A percentile compares a stretch with the other conserved stretches of the same genome.
phyloP scores from a whole-genome alignment of 2,797 vertebrate species.

The Gallinago nigripennis region DNA sequence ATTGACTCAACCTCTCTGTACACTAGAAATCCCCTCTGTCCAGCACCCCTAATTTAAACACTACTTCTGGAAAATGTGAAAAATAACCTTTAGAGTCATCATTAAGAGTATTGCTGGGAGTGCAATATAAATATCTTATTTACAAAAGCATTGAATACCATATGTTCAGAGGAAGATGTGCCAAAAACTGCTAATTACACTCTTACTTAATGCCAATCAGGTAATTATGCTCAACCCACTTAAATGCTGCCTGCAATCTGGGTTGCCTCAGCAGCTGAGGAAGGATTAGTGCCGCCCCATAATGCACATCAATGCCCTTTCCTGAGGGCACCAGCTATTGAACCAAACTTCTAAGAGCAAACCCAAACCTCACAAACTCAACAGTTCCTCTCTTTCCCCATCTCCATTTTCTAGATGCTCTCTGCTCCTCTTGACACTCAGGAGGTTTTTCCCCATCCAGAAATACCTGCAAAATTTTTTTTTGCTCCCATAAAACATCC shows the following conservation, averaged over 20 bases:
- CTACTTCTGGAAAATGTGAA: not conserved
- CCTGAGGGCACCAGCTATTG: not conserved
- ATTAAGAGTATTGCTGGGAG: constrained; percentile 22
- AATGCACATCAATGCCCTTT: not conserved
- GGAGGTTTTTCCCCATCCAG: not conserved
- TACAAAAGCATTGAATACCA: constrained; percentile 2
- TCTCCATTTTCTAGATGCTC: not conserved
- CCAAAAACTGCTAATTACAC: constrained; percentile 49
- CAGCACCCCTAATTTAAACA: not conserved
- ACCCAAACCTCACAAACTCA: not conserved
- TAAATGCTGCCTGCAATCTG: constrained; percentile 13
- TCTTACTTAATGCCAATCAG: constrained; percentile 24
- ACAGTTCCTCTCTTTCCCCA: not conserved
- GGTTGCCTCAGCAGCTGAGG: constrained; percentile 6
- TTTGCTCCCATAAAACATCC: not conserved
- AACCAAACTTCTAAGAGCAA: not conserved
- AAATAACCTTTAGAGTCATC: constrained; percentile 5
- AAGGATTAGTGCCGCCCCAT: not conserved
- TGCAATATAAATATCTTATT: constrained; percentile 54
- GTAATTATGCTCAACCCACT: constrained; percentile 34
- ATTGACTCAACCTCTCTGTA: not conserved
- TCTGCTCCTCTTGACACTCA: not conserved
- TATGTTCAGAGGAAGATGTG: not conserved
- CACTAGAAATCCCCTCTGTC: not conserved
- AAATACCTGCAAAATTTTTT: not conserved